phyloP scores from a whole-genome alignment of 1,140 invertebrate genomes.

The Bicyclus anynana region DNA sequence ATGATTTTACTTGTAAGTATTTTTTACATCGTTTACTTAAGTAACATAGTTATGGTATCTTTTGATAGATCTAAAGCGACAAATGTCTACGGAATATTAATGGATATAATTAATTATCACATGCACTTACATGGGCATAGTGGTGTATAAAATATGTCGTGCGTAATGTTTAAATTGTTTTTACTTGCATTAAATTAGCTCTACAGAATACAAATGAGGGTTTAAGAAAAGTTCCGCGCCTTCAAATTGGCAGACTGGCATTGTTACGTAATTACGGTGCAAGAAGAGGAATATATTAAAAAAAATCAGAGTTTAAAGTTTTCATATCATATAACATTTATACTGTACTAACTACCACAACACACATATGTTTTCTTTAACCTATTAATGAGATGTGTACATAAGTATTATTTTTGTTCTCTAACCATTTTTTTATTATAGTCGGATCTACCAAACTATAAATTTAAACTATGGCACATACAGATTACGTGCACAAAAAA shows the following conservation, averaged over 20 bases:
- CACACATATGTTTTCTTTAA: too few relatives aligned
- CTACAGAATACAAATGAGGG: constrained; percentile 3
- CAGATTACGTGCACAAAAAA: too few relatives aligned
- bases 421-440: too few relatives aligned
- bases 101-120: constrained; percentile 6
- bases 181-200: constrained; percentile 5
- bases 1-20: neutral
- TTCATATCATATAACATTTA: neutral
- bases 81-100: constrained; percentile 17
- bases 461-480: too few relatives aligned
- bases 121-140: constrained; percentile 1
- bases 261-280: neutral
- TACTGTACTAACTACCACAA: too few relatives aligned
- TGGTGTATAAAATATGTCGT: constrained; percentile 3
- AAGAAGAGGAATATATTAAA: neutral
- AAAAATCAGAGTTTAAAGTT: neutral
- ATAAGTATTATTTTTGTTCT: too few relatives aligned
- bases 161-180: constrained; percentile 1
- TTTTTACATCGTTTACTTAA: neutral
- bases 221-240: neutral
- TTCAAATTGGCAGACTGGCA: neutral
- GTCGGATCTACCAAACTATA: too few relatives aligned
- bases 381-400: too few relatives aligned
- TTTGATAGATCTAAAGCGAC: constrained; percentile 17
- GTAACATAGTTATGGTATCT: constrained; percentile 6